Evolutionary conservation across 2,888 invertebrate species (phyloP).

Genomic region (Dorcus parallelipipedus): DNA sequence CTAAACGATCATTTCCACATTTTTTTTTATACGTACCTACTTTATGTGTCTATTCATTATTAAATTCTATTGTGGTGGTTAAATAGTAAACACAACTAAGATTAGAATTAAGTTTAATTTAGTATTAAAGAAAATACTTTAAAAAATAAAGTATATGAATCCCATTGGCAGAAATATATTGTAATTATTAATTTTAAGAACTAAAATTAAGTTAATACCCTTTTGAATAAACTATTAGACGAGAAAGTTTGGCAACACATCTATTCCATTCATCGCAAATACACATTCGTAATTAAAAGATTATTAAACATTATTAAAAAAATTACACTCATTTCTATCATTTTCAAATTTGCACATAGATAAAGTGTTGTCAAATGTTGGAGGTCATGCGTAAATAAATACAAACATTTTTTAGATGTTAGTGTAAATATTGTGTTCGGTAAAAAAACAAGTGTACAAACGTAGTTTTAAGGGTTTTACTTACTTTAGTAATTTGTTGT

Average conservation of each 20-base stretch:
- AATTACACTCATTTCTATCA: conserved; percentile 8
- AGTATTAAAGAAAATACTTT: neutral
- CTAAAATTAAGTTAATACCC: conserved; percentile 2
- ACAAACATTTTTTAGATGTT: too few relatives aligned
- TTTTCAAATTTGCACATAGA: conserved; percentile 12
- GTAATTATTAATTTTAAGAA: conserved; percentile 14
- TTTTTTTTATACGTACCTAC: too few relatives aligned
- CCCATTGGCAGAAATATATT: conserved; percentile 6
- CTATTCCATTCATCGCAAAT: too few relatives aligned
- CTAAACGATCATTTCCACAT: too few relatives aligned
- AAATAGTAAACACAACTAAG: neutral
- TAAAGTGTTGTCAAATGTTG: neutral
- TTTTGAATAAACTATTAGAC: conserved; percentile 2
- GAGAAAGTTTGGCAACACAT: neutral
- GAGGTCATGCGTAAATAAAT: too few relatives aligned
- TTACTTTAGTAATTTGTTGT: neutral
- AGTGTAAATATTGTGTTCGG: neutral
- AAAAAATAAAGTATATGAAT: neutral
- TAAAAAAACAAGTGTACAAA: conserved; percentile 9
- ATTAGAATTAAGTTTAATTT: conserved; percentile 1
- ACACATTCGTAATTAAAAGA: too few relatives aligned
- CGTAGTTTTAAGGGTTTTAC: too few relatives aligned
- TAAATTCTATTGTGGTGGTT: neutral
- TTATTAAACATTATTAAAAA: neutral
- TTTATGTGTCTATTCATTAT: too few relatives aligned